Base-by-base conservation (phyloP, 1,140 invertebrate genomes). In the Drosophila kepulauana region DNA sequence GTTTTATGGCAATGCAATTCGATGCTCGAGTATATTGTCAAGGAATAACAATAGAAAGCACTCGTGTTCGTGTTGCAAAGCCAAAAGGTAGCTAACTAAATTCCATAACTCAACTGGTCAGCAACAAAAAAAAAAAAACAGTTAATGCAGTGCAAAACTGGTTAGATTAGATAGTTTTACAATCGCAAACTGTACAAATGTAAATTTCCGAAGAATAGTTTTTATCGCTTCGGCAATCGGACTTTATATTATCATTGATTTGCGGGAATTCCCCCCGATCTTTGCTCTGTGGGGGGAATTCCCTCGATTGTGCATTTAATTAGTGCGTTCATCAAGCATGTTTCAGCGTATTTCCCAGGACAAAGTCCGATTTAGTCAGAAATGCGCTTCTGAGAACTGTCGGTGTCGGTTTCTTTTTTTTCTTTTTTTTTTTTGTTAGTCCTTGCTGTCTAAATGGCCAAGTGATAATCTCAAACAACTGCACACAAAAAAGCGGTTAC, bases 41-140 rank as follows among this genome's bases (percentile, higher is more conserved):
- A 25, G 30, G 11, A 11, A 20, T 13, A 16, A 54, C 48, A 63
- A 64, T 64, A 30, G 48, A 63, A 63, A 63, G 58, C 52, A 25
- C 35, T 62, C 58, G 48, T 43, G 35, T 61, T 62, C 58, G 48
- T 43, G 35, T 61, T 6, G 35, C 46, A 63, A 46, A 59, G 20
- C 4, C 16, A 51, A 15, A 48, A 13, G 25, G 15, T 62, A 25
- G 20, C 20, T 25, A 62, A 48, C 45, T n/a, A 33, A 33, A 61
- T 35, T 15, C 45, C 13, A 28, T 61, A 13, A 25, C 20, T 45
- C 11, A 8, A 30, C 20, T 43, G 38, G 38, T 25, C 11, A 30
- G 3, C 1, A 2, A 20, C 7, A 3, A 46, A 45, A 59, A 8
- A n/a, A n/a, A 11, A n/a, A 51, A 20, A 20, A 20, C 15, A n/a